These are phyloP conservation scores for Dicrostonyx torquatus DNA, from an alignment of 2,797 vertebrate genomes.

Conservation along the genomic window DNA sequence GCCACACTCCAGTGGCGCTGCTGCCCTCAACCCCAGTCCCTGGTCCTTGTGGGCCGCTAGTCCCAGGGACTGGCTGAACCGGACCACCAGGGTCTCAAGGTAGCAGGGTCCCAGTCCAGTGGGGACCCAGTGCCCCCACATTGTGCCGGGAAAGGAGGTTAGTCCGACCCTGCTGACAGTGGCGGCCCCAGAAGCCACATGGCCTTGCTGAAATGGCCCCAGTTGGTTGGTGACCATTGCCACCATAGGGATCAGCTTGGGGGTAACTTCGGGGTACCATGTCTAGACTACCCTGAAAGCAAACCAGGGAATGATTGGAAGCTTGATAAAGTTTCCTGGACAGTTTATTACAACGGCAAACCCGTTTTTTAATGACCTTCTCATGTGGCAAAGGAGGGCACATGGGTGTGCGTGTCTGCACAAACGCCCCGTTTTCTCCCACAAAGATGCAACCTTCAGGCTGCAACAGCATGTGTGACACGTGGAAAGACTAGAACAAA, in stretches of 20 bases:
- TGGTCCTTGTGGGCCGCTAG: neutral
- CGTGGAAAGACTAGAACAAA: neutral
- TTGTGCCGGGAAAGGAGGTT: neutral
- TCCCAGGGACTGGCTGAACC: too few species aligned
- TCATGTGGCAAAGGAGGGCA: neutral
- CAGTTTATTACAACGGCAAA: neutral
- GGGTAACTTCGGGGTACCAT: neutral
- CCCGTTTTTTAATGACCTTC: neutral
- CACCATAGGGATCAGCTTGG: neutral
- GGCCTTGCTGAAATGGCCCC: constrained; percentile 4
- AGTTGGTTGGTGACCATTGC: neutral
- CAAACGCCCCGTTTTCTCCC: neutral
- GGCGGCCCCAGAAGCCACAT: neutral
- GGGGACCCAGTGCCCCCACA: neutral
- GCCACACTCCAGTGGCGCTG: neutral
- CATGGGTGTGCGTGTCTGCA: neutral
- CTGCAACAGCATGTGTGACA: neutral
- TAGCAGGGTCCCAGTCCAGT: too few species aligned
- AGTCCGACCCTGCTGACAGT: neutral
- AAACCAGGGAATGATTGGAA: neutral
- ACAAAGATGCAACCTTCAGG: neutral
- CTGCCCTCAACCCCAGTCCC: neutral
- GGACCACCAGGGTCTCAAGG: neutral
- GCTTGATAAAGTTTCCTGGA: neutral
- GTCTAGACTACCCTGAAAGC: neutral